Conservation (phyloP, 2,113 vertebrate genomes). For the Mastomys coucha region DNA sequence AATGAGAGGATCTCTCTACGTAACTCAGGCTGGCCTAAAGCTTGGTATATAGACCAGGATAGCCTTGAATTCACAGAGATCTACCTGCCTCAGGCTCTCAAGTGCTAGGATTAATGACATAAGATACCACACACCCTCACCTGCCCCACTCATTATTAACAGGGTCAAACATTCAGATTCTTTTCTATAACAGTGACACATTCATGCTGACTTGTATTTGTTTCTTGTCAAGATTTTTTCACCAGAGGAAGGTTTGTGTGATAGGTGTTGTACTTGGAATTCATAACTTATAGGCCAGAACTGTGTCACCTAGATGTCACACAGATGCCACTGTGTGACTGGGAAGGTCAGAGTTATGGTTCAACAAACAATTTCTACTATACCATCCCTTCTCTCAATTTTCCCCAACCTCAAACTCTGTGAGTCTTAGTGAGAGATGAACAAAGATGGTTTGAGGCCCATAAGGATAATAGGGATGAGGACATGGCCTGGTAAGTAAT, state of each 20-base stretch:
- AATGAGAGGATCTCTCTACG: not conserved
- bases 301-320: not conserved
- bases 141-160: not conserved
- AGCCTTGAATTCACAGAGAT: not conserved
- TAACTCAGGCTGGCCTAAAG: not conserved
- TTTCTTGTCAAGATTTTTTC: conserved; percentile 54
- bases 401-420: not conserved
- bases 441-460: not conserved
- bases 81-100: not conserved
- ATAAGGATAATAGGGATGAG: not conserved
- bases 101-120: not conserved
- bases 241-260: conserved; percentile 18
- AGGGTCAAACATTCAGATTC: not conserved
- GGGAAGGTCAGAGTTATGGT: not conserved
- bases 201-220: not conserved
- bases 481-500: not conserved
- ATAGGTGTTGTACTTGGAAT: not conserved
- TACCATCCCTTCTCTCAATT: not conserved
- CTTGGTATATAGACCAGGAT: not conserved
- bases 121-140: not conserved
- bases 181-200: not conserved
- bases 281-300: conserved; percentile 18
- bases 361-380: rapidly evolving
- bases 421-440: not conserved
- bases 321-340: not conserved